These are phyloP conservation scores for Hemaris fuciformis DNA, from an alignment of 2,888 invertebrate species.

Conservation along the genomic window DNA sequence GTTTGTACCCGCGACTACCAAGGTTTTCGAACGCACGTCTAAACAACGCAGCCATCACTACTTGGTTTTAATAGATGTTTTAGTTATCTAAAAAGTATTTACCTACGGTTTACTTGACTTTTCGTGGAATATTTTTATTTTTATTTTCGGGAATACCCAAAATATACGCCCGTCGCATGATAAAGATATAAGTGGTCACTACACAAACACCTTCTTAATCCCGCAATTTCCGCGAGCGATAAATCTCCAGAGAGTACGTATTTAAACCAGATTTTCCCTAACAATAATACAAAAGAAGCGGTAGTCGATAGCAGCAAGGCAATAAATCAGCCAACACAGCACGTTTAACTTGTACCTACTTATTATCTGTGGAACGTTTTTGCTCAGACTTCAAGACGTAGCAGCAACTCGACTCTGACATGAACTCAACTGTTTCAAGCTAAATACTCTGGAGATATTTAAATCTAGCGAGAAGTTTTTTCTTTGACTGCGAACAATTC, in stretches of 20 bases:
- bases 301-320: neutral
- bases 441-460: conserved; percentile 66
- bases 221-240: neutral
- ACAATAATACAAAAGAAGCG: conserved; percentile 1
- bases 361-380: conserved; percentile 34
- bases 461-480: conserved; percentile 58
- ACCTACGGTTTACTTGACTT: neutral
- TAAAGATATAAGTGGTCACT: neutral
- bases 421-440: conserved; percentile 39
- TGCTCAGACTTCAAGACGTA: conserved; percentile 29
- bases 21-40: too few species aligned
- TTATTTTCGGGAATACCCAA: neutral
- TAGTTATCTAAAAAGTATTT: too few species aligned
- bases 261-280: conserved; percentile 6
- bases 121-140: neutral
- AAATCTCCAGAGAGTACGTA: neutral
- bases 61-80: too few species aligned
- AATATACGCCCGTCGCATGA: neutral
- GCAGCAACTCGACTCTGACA: conserved; percentile 41
- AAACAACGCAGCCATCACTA: too few species aligned
- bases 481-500: conserved; percentile 50
- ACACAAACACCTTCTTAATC: neutral
- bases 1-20: too few species aligned
- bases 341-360: conserved; percentile 27
- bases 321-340: conserved; percentile 10